phyloP scores from a whole-genome alignment of 53 echinoderm and acorn worm species.

The Astropecten irregularis region DNA sequence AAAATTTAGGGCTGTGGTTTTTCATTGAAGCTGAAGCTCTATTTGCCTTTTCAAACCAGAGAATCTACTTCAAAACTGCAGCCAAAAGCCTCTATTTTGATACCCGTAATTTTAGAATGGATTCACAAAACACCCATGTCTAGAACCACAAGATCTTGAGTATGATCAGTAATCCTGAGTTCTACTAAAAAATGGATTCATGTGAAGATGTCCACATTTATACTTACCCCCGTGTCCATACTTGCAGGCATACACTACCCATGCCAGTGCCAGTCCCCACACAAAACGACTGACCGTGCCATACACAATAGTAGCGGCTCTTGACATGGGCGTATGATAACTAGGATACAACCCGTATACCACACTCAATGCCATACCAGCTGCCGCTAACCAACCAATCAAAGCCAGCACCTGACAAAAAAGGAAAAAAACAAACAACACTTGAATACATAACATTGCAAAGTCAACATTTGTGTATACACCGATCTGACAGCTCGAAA shows the following conservation, averaged over 20 bases:
- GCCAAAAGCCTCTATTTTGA: too few species aligned
- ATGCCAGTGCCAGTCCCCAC: constrained; percentile 75
- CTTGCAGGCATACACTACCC: constrained; percentile 94
- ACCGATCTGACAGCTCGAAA: too few species aligned
- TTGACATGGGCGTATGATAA: constrained; percentile 37
- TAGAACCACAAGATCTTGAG: too few species aligned
- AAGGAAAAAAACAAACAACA: not conserved
- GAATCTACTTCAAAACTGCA: too few species aligned
- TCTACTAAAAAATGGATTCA: too few species aligned
- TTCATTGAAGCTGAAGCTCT: too few species aligned
- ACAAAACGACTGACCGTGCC: constrained; percentile 73
- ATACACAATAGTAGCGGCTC: constrained; percentile 57
- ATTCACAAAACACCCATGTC: too few species aligned
- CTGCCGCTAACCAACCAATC: constrained; percentile 68
- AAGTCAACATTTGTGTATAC: not conserved
- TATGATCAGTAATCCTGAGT: too few species aligned
- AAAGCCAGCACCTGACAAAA: constrained; percentile 58
- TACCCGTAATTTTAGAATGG: too few species aligned
- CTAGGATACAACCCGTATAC: constrained; percentile 74
- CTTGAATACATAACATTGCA: not conserved
- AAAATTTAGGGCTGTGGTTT: too few species aligned
- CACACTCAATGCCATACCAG: constrained; percentile 62
- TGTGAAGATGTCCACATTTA: too few species aligned
- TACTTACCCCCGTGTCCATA: constrained; percentile 88
- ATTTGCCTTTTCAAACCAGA: too few species aligned